phyloP scores from a whole-genome alignment of 2,797 vertebrate species.

The Poeciliopsis turneri region DNA sequence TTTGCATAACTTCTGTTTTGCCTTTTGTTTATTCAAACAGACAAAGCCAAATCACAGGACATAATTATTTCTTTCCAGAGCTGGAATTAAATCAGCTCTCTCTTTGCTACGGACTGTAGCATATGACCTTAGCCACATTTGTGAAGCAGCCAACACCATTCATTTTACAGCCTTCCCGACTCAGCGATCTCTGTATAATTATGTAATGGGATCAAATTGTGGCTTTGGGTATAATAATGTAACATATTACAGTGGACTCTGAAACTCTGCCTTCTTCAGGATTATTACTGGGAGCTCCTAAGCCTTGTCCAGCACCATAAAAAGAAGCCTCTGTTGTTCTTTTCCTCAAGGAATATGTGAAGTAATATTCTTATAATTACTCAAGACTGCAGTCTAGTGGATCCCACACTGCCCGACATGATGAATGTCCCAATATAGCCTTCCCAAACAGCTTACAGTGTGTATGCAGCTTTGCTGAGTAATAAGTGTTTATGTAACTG shows the following conservation, averaged over 20 bases:
- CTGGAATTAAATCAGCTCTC: slow-evolving; percentile 36
- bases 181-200: slow-evolving; percentile 62
- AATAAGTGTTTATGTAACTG: slow-evolving; percentile 24
- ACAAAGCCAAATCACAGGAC: slow-evolving; percentile 29
- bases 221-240: slow-evolving; percentile 64
- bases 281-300: slow-evolving; percentile 41
- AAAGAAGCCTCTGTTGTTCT: slow-evolving; percentile 29
- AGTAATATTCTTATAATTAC: slow-evolving; percentile 62
- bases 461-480: neutral
- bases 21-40: slow-evolving; percentile 39
- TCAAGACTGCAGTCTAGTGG: slow-evolving; percentile 31
- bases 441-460: slow-evolving; percentile 26
- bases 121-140: slow-evolving; percentile 60
- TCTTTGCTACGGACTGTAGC: slow-evolving; percentile 37
- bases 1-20: slow-evolving; percentile 44
- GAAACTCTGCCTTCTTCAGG: slow-evolving; percentile 42
- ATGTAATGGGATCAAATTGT: slow-evolving; percentile 61
- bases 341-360: slow-evolving; percentile 36
- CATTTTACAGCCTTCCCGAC: slow-evolving; percentile 52
- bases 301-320: slow-evolving; percentile 40
- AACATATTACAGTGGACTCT: slow-evolving; percentile 55
- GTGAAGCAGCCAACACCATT: slow-evolving; percentile 52
- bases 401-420: slow-evolving; percentile 29
- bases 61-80: slow-evolving; percentile 38
- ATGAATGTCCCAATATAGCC: slow-evolving; percentile 43